Conservation (phyloP, 2,797 vertebrate species). For the Sciurus vulgaris region DNA sequence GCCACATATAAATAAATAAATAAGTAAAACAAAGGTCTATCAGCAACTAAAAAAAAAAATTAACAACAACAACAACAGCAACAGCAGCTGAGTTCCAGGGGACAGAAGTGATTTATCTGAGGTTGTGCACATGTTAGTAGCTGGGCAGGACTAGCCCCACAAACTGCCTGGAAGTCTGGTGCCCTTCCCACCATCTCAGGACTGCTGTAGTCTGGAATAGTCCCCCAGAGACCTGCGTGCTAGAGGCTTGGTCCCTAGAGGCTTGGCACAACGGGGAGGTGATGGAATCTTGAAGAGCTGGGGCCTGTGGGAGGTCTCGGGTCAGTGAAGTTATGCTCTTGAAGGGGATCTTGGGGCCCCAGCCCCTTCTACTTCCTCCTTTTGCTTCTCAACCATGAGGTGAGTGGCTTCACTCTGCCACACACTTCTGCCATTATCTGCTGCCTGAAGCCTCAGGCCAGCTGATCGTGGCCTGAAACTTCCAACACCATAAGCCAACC, state of each 20-base stretch:
- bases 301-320: too few relatives aligned
- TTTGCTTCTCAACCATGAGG: too few relatives aligned
- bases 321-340: background rate
- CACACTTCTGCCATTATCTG: background rate
- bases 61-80: too few relatives aligned
- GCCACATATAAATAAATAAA: too few relatives aligned
- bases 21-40: too few relatives aligned
- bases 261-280: background rate
- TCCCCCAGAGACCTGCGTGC: background rate
- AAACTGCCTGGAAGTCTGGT: background rate
- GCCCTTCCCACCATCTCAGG: background rate
- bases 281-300: background rate
- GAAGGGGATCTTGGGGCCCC: background rate
- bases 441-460: background rate
- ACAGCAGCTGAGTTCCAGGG: too few relatives aligned
- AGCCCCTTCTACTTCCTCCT: background rate
- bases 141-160: background rate
- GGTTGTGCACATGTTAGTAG: background rate
- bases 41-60: too few relatives aligned
- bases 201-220: background rate
- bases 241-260: background rate
- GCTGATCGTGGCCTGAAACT: background rate
- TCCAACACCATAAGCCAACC: background rate
- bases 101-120: background rate
- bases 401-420: background rate